These are phyloP conservation scores for Platycercus adscitus DNA, from an alignment of 2,113 vertebrate species.

Conservation along the genomic window DNA sequence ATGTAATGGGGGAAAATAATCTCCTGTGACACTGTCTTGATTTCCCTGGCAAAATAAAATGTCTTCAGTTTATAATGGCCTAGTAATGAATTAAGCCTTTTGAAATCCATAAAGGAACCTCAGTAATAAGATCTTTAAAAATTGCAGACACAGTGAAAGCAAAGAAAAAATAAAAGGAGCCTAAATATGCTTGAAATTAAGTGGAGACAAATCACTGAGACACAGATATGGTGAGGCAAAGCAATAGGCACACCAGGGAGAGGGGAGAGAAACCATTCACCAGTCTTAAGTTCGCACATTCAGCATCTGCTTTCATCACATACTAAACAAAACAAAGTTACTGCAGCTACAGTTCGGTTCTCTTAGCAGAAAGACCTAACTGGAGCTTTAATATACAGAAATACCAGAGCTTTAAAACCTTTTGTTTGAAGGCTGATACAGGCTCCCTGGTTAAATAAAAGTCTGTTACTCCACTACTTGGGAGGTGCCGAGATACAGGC, in stretches of 20 bases:
- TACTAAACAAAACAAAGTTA: not conserved
- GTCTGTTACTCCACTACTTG: not conserved
- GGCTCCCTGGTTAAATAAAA: not conserved
- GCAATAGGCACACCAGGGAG: not conserved
- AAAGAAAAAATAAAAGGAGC: not conserved
- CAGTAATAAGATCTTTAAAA: slow-evolving; percentile 21
- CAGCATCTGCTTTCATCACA: not conserved
- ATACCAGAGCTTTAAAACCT: not conserved
- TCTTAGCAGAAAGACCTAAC: not conserved
- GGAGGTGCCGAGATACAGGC: not conserved
- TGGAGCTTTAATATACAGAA: not conserved
- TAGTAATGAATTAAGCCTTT: slow-evolving; percentile 41
- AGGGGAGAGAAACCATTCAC: not conserved
- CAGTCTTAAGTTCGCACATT: not conserved
- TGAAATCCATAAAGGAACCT: slow-evolving; percentile 26
- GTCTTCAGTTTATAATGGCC: slow-evolving; percentile 18
- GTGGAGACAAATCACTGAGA: not conserved
- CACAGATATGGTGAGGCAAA: not conserved
- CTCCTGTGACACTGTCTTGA: slow-evolving; percentile 19
- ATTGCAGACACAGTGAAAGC: not conserved
- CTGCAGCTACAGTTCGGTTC: not conserved
- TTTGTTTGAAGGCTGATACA: not conserved
- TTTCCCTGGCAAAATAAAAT: slow-evolving; percentile 20
- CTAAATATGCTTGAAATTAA: slow-evolving; percentile 16
- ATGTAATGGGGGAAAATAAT: not conserved